phyloP scores from a whole-genome alignment of 2,888 invertebrate genomes.

The Chymomyza fuscimana region DNA sequence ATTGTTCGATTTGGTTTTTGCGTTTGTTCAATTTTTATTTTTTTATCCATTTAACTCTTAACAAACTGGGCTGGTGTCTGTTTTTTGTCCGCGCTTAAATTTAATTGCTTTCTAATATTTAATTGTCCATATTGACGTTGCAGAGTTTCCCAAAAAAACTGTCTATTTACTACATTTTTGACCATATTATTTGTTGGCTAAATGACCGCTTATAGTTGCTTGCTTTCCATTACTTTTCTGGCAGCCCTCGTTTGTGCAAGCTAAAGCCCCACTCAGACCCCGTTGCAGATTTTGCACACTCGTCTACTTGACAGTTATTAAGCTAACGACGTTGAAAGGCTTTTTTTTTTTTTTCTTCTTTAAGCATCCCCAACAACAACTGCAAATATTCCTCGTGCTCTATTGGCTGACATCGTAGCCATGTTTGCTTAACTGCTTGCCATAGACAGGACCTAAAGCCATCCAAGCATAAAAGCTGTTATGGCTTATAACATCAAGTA shows the following conservation, averaged over 20 bases:
- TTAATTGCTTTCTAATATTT: too few species aligned
- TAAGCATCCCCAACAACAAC: conserved; percentile 33
- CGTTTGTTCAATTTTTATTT: too few species aligned
- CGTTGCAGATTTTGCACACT: conserved; percentile 21
- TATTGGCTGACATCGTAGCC: conserved; percentile 18
- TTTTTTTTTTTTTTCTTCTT: conserved; percentile 62
- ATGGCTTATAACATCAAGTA: neutral
- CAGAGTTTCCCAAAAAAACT: too few species aligned
- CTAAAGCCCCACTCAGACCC: neutral
- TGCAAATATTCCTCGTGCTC: neutral
- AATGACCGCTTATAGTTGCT: too few species aligned
- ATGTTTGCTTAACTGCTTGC: conserved; percentile 39
- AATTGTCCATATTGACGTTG: too few species aligned
- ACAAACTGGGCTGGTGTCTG: too few species aligned
- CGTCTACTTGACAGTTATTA: conserved; percentile 67
- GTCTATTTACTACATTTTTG: too few species aligned
- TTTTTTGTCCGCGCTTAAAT: too few species aligned
- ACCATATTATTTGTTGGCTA: too few species aligned
- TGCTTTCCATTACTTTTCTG: too few species aligned
- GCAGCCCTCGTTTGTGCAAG: neutral
- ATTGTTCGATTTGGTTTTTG: too few species aligned
- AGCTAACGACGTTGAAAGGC: conserved; percentile 69
- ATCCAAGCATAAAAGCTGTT: neutral
- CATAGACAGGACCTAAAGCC: neutral
- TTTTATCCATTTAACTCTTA: too few species aligned